These are phyloP conservation scores for Helicoverpa zea DNA, from an alignment of 1,140 invertebrate species.

Conservation along the genomic window DNA sequence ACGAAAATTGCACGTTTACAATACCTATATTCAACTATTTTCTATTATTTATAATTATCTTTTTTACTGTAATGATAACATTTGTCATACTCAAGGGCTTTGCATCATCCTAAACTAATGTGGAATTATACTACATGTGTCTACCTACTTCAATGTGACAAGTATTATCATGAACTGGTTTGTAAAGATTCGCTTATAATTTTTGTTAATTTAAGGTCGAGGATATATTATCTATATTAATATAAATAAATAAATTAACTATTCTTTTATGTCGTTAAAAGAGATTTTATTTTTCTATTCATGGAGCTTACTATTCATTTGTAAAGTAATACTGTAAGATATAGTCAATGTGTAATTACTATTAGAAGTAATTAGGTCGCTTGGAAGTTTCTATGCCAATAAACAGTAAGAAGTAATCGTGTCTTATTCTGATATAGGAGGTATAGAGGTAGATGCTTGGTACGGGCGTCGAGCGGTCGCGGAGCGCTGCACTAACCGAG, in stretches of 20 bases:
- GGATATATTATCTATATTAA: conserved; percentile 43
- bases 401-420: conserved; percentile 73
- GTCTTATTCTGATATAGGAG: conserved; percentile 66
- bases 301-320: conserved; percentile 77
- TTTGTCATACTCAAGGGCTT: conserved; percentile 25
- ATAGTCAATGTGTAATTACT: conserved; percentile 81
- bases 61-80: conserved; percentile 12
- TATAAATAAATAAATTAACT: conserved; percentile 70
- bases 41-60: conserved; percentile 38
- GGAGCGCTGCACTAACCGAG: not conserved
- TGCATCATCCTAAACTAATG: not conserved
- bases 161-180: conserved; percentile 27
- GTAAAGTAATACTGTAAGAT: conserved; percentile 79
- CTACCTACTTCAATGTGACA: conserved; percentile 32
- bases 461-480: not conserved
- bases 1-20: conserved; percentile 42
- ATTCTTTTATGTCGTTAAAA: conserved; percentile 73
- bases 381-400: conserved; percentile 84
- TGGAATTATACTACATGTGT: not conserved
- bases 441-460: conserved; percentile 46
- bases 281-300: conserved; percentile 83
- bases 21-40: conserved; percentile 16
- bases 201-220: conserved; percentile 48
- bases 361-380: conserved; percentile 77
- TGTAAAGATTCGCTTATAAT: conserved; percentile 22